phyloP scores from a whole-genome alignment of 37 sponge, comb jelly and placozoan species.

The Chondrosia reniformis region DNA sequence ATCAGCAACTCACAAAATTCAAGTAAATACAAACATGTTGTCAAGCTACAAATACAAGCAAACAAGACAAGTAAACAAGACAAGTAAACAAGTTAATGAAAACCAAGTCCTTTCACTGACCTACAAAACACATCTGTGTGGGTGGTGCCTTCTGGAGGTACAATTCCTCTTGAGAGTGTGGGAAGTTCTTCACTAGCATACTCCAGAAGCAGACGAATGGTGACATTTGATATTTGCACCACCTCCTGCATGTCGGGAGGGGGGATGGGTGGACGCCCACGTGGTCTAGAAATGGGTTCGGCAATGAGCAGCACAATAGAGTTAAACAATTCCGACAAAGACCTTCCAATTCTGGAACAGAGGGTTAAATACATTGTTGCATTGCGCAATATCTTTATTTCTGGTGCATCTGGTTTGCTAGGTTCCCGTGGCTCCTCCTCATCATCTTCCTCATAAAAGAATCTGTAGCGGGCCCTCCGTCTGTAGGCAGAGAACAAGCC shows the following conservation, averaged over 20 bases:
- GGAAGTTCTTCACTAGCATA: slow-evolving; percentile 59
- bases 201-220: slow-evolving; percentile 49
- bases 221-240: slow-evolving; percentile 39
- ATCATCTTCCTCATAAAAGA: slow-evolving; percentile 16
- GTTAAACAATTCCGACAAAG: slow-evolving; percentile 74
- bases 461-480: too few species aligned
- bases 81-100: not conserved
- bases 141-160: not conserved
- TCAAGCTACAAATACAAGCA: slow-evolving; percentile 43
- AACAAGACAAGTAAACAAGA: not conserved
- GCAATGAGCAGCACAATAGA: slow-evolving; percentile 52
- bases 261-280: slow-evolving; percentile 16
- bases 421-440: not conserved
- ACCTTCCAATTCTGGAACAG: slow-evolving; percentile 61
- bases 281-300: slow-evolving; percentile 42
- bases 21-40: slow-evolving; percentile 76
- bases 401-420: not conserved
- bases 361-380: slow-evolving; percentile 55
- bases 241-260: slow-evolving; percentile 41
- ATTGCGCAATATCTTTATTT: not conserved
- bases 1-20: slow-evolving; percentile 79
- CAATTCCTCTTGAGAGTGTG: slow-evolving; percentile 5
- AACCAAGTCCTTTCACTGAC: slow-evolving; percentile 6
- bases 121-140: not conserved
- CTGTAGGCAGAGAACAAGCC: too few species aligned